These are phyloP conservation scores for Boloria euphrosyne DNA, from an alignment of 2,888 invertebrate species.

Conservation along the genomic window DNA sequence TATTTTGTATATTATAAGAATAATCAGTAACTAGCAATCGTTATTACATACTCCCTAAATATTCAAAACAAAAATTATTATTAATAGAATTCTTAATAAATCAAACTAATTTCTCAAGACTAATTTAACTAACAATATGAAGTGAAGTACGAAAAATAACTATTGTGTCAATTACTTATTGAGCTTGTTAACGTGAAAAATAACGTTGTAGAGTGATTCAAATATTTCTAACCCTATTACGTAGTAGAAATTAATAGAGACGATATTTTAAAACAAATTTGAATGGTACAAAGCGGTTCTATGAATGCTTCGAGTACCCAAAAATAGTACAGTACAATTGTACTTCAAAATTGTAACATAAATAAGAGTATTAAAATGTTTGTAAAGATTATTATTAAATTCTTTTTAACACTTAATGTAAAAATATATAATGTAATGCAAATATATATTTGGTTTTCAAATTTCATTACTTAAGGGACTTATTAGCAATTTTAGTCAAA, in stretches of 20 bases:
- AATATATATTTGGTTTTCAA: no score
- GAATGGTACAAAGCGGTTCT: conserved; percentile 57
- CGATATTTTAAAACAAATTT: conserved; percentile 59
- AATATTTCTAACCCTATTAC: conserved; percentile 36
- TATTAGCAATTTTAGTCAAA: no score
- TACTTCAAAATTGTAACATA: conserved; percentile 1
- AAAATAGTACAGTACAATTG: conserved; percentile 62
- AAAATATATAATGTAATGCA: no score
- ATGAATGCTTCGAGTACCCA: conserved; percentile 56
- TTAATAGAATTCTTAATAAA: no score
- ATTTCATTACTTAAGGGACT: not conserved
- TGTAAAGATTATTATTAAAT: not conserved
- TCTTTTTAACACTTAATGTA: no score
- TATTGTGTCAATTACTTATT: conserved; percentile 33
- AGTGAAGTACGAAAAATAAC: not conserved
- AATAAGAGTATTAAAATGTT: not conserved
- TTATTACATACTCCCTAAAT: no score
- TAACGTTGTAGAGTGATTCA: conserved; percentile 40
- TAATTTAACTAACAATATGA: not conserved
- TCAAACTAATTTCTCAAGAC: not conserved
- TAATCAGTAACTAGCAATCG: no score
- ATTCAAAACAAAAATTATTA: no score
- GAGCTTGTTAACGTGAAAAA: conserved; percentile 32
- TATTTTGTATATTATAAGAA: no score
- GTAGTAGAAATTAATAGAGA: conserved; percentile 56